Percentiles rank a stretch among this genome's conserved stretches.
These are phyloP conservation scores for Drosophila ananassae DNA, from an alignment of 1,140 invertebrate species.

Conservation along the genomic window DNA sequence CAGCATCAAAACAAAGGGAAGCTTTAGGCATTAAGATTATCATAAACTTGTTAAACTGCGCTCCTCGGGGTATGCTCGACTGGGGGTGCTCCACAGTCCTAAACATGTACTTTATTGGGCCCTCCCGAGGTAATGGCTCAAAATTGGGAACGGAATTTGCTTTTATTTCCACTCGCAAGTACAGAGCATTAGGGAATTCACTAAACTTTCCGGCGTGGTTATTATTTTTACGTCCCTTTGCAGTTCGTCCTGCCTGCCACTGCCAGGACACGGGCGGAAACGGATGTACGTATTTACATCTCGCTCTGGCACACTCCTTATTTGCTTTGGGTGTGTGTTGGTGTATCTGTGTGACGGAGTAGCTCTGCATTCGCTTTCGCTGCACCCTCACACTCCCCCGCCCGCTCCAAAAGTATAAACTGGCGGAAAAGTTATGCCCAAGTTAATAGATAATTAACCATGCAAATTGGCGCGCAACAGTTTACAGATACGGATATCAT, in stretches of 20 bases:
- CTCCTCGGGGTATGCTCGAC: not conserved
- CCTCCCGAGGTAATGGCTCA: too few species aligned
- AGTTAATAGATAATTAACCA: constrained; percentile 82
- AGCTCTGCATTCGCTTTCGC: constrained; percentile 33
- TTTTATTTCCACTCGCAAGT: not conserved
- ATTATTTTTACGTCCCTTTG: constrained; percentile 10
- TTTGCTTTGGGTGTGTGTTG: not conserved
- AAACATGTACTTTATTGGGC: not conserved
- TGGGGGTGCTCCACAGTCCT: too few species aligned
- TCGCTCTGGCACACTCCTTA: constrained; percentile 26
- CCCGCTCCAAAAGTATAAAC: not conserved
- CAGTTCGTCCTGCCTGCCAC: constrained; percentile 35
- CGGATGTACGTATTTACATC: constrained; percentile 62
- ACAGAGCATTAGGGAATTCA: not conserved
- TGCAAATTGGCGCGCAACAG: constrained; percentile 77
- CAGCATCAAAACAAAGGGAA: constrained; percentile 59
- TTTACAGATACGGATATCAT: constrained; percentile 72
- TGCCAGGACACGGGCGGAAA: constrained; percentile 54
- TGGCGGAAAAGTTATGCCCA: constrained; percentile 69
- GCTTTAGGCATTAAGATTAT: constrained; percentile 69
- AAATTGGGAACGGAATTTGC: not conserved
- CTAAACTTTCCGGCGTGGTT: not conserved
- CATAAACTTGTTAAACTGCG: constrained; percentile 54
- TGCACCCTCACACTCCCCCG: not conserved
- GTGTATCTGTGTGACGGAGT: not conserved